A percentile compares a stretch with the other conserved stretches of the same genome.
Conservation (phyloP, 2,888 invertebrate genomes). For the Sesia apiformis region DNA sequence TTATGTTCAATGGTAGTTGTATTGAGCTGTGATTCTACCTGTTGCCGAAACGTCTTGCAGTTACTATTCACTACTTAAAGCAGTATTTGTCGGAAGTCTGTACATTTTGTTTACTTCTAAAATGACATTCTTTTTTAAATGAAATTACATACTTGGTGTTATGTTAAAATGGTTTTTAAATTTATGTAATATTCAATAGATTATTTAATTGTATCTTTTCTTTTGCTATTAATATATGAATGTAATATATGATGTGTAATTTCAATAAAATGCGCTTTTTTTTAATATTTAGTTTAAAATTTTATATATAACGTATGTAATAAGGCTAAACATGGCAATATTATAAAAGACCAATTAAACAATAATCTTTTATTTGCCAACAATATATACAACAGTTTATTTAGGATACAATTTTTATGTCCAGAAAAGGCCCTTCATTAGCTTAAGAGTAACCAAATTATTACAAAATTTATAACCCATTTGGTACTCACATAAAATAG, state of each 20-base stretch:
- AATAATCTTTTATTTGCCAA: conserved; percentile 42
- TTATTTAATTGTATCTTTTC: conserved; percentile 66
- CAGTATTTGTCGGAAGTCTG: conserved; percentile 59
- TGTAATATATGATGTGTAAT: conserved; percentile 73
- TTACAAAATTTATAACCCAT: conserved; percentile 30
- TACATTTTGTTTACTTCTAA: conserved; percentile 47
- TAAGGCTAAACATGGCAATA: conserved; percentile 3
- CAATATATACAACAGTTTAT: conserved; percentile 40
- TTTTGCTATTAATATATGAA: conserved; percentile 71
- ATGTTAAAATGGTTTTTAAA: conserved; percentile 55
- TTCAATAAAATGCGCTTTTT: conserved; percentile 73
- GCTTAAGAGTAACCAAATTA: conserved; percentile 30
- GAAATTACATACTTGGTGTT: conserved; percentile 60
- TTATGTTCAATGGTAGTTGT: conserved; percentile 3
- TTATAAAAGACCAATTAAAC: neutral
- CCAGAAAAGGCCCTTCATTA: conserved; percentile 19
- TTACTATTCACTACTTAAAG: conserved; percentile 12
- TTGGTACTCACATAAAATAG: conserved; percentile 19
- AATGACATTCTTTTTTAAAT: conserved; percentile 42
- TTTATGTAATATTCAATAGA: conserved; percentile 67
- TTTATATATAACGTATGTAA: conserved; percentile 8
- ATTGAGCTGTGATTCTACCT: neutral
- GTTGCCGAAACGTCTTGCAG: neutral
- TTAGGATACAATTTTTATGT: conserved; percentile 12
- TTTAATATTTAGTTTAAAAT: conserved; percentile 26